These are phyloP conservation scores for Danio tinwini DNA, from an alignment of 2,797 vertebrate species.

Conservation along the genomic window DNA sequence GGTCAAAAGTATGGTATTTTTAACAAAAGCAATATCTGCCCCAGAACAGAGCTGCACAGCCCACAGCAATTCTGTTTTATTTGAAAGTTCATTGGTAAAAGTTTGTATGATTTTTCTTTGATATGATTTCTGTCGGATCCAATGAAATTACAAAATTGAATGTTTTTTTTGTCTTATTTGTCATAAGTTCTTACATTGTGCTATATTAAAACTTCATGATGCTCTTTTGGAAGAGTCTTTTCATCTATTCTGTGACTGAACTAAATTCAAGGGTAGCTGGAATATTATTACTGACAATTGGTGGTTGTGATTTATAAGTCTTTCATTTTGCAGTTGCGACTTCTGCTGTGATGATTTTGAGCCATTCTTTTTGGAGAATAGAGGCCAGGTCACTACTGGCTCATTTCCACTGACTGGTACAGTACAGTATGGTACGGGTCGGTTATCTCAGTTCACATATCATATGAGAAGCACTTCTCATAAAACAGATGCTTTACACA, in stretches of 20 bases:
- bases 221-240: neutral
- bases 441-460: too few species aligned
- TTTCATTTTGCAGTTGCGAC: neutral
- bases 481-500: too few species aligned
- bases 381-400: too few species aligned
- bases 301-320: slow-evolving; percentile 7
- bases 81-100: neutral
- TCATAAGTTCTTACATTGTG: neutral
- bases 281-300: slow-evolving; percentile 1
- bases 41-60: neutral
- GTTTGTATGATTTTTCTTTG: neutral
- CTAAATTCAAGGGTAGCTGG: neutral
- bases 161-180: neutral
- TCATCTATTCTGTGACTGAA: neutral
- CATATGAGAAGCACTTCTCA: too few species aligned
- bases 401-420: too few species aligned
- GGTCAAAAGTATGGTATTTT: slow-evolving; percentile 14
- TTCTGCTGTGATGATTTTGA: neutral
- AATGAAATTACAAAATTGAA: slow-evolving; percentile 4
- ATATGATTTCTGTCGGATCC: neutral
- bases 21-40: slow-evolving; percentile 17
- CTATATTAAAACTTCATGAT: neutral
- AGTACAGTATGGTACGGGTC: too few species aligned
- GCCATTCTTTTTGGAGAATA: too few species aligned
- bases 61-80: neutral